phyloP scores from a whole-genome alignment of 2,888 invertebrate species.

The Fabriciana adippe region DNA sequence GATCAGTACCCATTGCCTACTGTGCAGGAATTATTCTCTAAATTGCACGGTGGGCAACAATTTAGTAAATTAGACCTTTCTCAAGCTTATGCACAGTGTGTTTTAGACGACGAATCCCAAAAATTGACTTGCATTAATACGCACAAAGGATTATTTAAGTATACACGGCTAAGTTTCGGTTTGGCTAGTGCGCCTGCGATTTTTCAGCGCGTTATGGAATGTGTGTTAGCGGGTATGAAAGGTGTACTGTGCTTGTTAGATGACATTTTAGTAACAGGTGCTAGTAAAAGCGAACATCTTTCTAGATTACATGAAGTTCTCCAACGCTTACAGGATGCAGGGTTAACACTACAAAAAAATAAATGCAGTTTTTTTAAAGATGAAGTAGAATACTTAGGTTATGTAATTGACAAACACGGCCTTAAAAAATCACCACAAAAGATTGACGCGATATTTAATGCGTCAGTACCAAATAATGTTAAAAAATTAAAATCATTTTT shows the following conservation, averaged over 20 bases:
- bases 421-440: too few relatives aligned
- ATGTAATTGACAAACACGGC: conserved; percentile 35
- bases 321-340: conserved; percentile 35
- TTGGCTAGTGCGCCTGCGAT: conserved; percentile 33
- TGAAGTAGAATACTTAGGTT: conserved; percentile 38
- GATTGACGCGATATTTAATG: too few relatives aligned
- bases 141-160: conserved; percentile 37
- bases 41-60: conserved; percentile 38
- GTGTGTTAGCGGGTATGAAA: conserved; percentile 40
- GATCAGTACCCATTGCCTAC: conserved; percentile 43
- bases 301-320: conserved; percentile 26
- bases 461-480: too few relatives aligned
- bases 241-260: conserved; percentile 31
- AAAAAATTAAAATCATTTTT: too few relatives aligned
- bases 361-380: conserved; percentile 39
- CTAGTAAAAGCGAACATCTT: too few relatives aligned
- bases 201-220: conserved; percentile 41
- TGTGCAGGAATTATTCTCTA: conserved; percentile 37
- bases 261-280: conserved; percentile 30
- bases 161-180: conserved; percentile 25
- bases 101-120: conserved; percentile 32
- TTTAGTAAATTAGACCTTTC: conserved; percentile 40
- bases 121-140: conserved; percentile 34
- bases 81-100: conserved; percentile 39
- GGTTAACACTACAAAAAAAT: conserved; percentile 34